phyloP scores from a whole-genome alignment of 2,113 vertebrate species.

The Dromiciops gliroides region DNA sequence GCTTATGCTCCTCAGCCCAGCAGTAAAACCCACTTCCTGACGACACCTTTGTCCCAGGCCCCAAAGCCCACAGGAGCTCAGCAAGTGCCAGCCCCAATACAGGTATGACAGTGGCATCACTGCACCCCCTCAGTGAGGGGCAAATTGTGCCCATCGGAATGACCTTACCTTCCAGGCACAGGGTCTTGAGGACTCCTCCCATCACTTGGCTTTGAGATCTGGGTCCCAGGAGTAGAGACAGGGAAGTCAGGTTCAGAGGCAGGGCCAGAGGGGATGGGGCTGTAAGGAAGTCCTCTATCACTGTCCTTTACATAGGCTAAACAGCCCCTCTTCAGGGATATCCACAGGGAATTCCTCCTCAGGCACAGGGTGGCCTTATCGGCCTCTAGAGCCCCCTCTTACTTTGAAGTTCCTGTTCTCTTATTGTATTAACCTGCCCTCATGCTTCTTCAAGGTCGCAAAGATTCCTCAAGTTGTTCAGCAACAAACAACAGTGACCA shows the following conservation, averaged over 20 bases:
- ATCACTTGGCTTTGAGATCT: not conserved
- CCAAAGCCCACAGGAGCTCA: conserved; percentile 88
- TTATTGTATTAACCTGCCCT: conserved; percentile 31
- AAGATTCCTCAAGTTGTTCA: conserved; percentile 92
- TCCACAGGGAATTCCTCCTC: not conserved
- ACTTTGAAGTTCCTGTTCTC: not conserved
- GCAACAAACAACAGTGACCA: conserved; percentile 88
- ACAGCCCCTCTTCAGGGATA: not conserved
- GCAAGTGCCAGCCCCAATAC: conserved; percentile 89
- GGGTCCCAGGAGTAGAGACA: not conserved
- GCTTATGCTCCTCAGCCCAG: conserved; percentile 88
- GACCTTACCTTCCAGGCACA: not conserved
- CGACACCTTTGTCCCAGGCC: conserved; percentile 87
- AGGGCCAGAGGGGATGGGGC: not conserved
- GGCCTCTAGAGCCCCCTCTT: not conserved
- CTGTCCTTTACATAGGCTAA: not conserved
- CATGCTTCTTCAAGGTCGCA: conserved; percentile 82
- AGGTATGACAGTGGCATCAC: conserved; percentile 82
- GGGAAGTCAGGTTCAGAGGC: not conserved
- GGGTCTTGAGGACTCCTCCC: not conserved
- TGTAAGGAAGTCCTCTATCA: not conserved
- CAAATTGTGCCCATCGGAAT: not conserved
- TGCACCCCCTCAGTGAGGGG: conserved; percentile 10
- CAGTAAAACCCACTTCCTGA: conserved; percentile 91
- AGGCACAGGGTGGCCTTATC: not conserved